Conservation (phyloP, 2,797 vertebrate genomes). For the Adrianichthys oophorus region DNA sequence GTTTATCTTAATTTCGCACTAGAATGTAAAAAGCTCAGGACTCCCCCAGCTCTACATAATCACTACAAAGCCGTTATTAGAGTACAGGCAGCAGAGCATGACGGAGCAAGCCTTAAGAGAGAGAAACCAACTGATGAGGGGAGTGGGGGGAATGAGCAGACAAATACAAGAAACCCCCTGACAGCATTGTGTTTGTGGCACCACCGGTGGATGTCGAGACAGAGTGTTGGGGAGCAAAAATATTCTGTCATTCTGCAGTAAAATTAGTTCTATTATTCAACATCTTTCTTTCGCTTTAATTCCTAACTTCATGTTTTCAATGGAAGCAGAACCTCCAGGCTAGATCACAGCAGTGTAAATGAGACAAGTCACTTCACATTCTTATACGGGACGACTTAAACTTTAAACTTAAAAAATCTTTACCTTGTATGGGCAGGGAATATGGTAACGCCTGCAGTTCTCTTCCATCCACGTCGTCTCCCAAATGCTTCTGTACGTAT, state of each 20-base stretch:
- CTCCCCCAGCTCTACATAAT: conserved; percentile 48
- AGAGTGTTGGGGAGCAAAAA: not conserved
- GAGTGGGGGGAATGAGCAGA: conserved; percentile 16
- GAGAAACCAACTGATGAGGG: conserved; percentile 22
- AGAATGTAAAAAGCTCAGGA: conserved; percentile 32
- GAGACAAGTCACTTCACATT: too few species aligned
- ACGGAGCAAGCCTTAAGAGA: conserved; percentile 53
- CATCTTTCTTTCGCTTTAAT: too few species aligned
- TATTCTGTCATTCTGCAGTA: too few species aligned
- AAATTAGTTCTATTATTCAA: too few species aligned
- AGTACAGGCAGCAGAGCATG: conserved; percentile 68
- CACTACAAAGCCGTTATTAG: conserved; percentile 64
- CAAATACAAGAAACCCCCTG: conserved; percentile 44
- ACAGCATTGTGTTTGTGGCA: too few species aligned
- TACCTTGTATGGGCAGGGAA: conserved; percentile 90
- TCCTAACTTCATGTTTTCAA: too few species aligned
- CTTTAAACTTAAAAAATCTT: not conserved
- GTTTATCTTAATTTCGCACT: conserved; percentile 41
- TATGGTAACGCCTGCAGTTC: conserved; percentile 91
- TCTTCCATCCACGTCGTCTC: conserved; percentile 95
- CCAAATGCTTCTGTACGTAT: conserved; percentile 88
- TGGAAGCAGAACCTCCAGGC: too few species aligned
- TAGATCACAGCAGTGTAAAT: too few species aligned
- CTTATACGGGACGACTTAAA: too few species aligned
- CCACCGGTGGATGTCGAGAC: too few species aligned